Percentiles rank a stretch among this genome's conserved stretches.
These are phyloP conservation scores for Neoniphon sammara DNA, from an alignment of 2,797 vertebrate genomes.

Conservation along the genomic window DNA sequence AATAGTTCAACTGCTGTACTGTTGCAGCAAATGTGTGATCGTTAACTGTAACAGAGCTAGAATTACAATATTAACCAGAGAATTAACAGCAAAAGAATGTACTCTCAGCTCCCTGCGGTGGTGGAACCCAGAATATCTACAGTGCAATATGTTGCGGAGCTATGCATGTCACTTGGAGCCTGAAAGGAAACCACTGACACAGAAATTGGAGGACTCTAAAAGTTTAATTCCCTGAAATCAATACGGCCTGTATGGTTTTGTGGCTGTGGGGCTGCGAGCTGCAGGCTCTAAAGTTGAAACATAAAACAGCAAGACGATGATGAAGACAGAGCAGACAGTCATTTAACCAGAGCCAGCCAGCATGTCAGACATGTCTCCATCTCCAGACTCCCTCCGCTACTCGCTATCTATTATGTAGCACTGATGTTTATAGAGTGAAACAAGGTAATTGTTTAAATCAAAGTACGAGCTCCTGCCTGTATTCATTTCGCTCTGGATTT, in stretches of 20 bases:
- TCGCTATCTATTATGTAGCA: slow-evolving; percentile 32
- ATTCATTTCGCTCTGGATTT: slow-evolving; percentile 28
- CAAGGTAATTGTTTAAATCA: slow-evolving; percentile 47
- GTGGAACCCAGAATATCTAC: slow-evolving; percentile 28
- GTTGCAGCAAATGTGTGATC: background rate
- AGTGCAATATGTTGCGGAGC: background rate
- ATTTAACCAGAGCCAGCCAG: slow-evolving; percentile 28
- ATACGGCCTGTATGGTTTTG: slow-evolving; percentile 26
- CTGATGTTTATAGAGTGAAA: slow-evolving; percentile 40
- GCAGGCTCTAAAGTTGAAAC: slow-evolving; percentile 32
- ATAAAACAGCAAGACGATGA: slow-evolving; percentile 30
- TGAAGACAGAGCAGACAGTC: slow-evolving; percentile 22
- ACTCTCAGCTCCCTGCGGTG: slow-evolving; percentile 4
- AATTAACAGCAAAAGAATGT: background rate
- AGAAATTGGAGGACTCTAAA: slow-evolving; percentile 34
- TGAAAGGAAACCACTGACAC: slow-evolving; percentile 38
- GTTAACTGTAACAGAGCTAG: background rate
- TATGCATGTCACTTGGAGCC: slow-evolving; percentile 6
- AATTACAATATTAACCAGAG: background rate
- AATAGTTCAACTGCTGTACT: background rate
- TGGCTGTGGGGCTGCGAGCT: slow-evolving; percentile 10
- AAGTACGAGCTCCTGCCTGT: slow-evolving; percentile 23
- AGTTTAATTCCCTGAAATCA: slow-evolving; percentile 54
- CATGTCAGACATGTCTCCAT: slow-evolving; percentile 43
- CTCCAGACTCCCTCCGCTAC: slow-evolving; percentile 24